These are phyloP conservation scores for Drosophila peninsularis DNA, from an alignment of 2,888 invertebrate species.

Conservation along the genomic window DNA sequence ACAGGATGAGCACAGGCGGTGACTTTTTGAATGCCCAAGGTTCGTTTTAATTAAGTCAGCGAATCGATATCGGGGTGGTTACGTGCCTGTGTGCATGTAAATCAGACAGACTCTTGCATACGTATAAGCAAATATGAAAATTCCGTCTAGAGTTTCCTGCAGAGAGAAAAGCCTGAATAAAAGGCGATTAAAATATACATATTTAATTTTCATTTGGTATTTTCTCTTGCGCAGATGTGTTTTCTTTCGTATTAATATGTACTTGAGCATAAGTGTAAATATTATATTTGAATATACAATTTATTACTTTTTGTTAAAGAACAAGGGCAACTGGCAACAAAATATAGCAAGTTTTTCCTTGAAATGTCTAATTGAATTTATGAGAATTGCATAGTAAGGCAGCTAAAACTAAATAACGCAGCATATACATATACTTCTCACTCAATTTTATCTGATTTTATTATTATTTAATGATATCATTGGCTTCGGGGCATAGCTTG, in stretches of 20 bases:
- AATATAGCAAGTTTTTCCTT: too few species aligned
- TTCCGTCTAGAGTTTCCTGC: not conserved
- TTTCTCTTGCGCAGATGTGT: not conserved
- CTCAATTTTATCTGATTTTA: too few species aligned
- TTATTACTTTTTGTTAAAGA: too few species aligned
- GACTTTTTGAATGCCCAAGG: slow-evolving; percentile 70
- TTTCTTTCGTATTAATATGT: not conserved
- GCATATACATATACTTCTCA: too few species aligned
- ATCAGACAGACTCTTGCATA: slow-evolving; percentile 1
- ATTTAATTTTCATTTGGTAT: slow-evolving; percentile 5
- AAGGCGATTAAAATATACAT: not conserved
- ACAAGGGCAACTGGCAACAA: too few species aligned
- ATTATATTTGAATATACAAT: too few species aligned
- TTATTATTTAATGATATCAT: too few species aligned
- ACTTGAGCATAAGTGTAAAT: too few species aligned
- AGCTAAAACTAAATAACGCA: too few species aligned
- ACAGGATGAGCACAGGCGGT: slow-evolving; percentile 36
- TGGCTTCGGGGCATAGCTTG: too few species aligned
- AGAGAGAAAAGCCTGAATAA: not conserved
- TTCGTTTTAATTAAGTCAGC: slow-evolving; percentile 56
- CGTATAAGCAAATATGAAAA: not conserved
- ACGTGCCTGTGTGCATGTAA: slow-evolving; percentile 6
- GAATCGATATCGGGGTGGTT: slow-evolving; percentile 43
- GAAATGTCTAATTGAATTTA: too few species aligned
- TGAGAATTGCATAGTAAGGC: too few species aligned